Percentiles rank a stretch among this genome's conserved stretches.
Conservation (phyloP, 2,113 vertebrate species). For the Nyctibius bracteatus region DNA sequence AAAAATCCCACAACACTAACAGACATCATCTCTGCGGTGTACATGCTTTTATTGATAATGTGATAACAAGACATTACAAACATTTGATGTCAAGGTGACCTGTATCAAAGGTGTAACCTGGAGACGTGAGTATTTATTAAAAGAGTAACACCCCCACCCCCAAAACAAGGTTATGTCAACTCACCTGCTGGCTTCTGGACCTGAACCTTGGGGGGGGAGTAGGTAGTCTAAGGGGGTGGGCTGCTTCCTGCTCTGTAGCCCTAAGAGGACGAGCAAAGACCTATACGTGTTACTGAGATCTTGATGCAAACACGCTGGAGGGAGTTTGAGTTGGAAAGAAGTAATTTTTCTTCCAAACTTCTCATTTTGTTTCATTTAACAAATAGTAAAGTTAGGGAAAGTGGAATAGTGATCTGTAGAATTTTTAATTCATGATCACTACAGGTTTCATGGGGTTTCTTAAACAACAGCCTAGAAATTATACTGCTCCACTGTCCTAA, state of each 20-base stretch:
- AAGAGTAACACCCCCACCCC: not conserved
- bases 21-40: not conserved
- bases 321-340: not conserved
- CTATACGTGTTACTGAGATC: accelerated
- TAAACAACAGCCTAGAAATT: not conserved
- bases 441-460: not conserved
- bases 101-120: not conserved
- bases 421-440: not conserved
- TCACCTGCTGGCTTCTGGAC: not conserved
- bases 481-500: not conserved
- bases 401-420: not conserved
- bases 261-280: not conserved
- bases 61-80: not conserved
- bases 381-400: not conserved
- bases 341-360: not conserved
- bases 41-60: not conserved
- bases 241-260: not conserved
- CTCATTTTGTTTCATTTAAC: not conserved
- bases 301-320: not conserved
- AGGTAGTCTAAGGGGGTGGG: not conserved
- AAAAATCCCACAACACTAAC: not conserved
- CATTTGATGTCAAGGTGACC: not conserved
- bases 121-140: not conserved
- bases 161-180: not conserved
- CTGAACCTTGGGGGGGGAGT: not conserved